A percentile compares a stretch with the other conserved stretches of the same genome.
Conservation (phyloP, 2,888 invertebrate species). For the Gastrophysa polygoni region DNA sequence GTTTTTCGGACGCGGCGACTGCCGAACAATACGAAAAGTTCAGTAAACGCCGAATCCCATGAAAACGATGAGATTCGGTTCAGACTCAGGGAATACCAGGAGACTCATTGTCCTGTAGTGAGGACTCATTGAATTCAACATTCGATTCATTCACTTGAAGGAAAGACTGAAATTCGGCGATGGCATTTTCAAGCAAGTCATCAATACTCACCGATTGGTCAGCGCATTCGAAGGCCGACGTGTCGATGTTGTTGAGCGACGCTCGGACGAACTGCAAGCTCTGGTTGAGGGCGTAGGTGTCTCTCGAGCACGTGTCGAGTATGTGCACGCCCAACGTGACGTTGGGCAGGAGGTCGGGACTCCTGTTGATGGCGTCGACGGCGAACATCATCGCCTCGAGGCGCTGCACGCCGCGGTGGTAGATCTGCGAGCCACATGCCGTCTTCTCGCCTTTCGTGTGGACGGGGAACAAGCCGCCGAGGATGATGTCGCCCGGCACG, state of each 20-base stretch:
- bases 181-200: no score
- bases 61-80: no score
- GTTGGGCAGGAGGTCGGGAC: conserved; percentile 60
- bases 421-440: conserved; percentile 60
- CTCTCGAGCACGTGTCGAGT: conserved; percentile 67
- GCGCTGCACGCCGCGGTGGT: conserved; percentile 67
- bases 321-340: conserved; percentile 65
- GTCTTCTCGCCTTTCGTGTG: conserved; percentile 63
- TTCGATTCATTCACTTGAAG: no score
- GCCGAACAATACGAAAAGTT: no score
- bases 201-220: conserved; percentile 59
- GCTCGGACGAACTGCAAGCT: conserved; percentile 66
- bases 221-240: conserved; percentile 58
- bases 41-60: no score
- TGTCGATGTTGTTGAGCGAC: conserved; percentile 59
- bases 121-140: no score
- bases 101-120: no score
- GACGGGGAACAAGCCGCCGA: conserved; percentile 68
- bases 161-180: no score
- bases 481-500: conserved; percentile 63
- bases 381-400: conserved; percentile 69
- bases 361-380: conserved; percentile 64
- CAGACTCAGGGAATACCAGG: no score
- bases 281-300: conserved; percentile 67
- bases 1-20: conserved; percentile 55